phyloP scores from a whole-genome alignment of 2,888 invertebrate species.

The Tetramorium bicarinatum region DNA sequence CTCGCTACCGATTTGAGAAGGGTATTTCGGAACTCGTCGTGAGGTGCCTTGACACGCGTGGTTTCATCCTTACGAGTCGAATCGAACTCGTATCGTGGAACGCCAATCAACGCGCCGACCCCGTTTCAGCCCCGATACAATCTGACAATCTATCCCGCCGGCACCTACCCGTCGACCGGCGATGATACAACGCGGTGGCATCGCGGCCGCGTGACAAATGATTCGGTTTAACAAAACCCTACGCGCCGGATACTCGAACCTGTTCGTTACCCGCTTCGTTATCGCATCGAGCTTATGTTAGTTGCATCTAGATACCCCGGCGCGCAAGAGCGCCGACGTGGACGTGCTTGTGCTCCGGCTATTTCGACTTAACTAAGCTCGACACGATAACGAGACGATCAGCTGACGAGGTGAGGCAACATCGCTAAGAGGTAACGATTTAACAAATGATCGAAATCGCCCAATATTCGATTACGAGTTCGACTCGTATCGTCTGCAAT shows the following conservation, averaged over 20 bases:
- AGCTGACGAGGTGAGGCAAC: conserved; percentile 24
- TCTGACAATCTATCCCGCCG: conserved; percentile 71
- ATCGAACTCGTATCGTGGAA: conserved; percentile 67
- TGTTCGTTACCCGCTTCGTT: conserved; percentile 73
- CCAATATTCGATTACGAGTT: conserved; percentile 50
- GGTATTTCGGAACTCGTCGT: conserved; percentile 37
- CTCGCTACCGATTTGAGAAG: conserved; percentile 60
- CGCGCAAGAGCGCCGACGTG: conserved; percentile 33
- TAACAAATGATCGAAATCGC: conserved; percentile 57
- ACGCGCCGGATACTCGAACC: conserved; percentile 45
- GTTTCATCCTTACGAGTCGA: conserved; percentile 48
- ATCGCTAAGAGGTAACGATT: conserved; percentile 56
- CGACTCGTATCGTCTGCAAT: neutral
- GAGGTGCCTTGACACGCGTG: conserved; percentile 57
- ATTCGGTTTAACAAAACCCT: conserved; percentile 77
- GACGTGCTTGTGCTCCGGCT: neutral
- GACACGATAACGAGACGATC: conserved; percentile 39
- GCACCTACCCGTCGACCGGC: conserved; percentile 61
- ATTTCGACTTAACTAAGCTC: conserved; percentile 50
- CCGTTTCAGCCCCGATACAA: conserved; percentile 73
- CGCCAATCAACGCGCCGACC: conserved; percentile 76
- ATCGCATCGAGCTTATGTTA: conserved; percentile 61
- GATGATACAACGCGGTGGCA: conserved; percentile 61
- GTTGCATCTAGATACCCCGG: conserved; percentile 68
- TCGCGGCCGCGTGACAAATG: conserved; percentile 76